phyloP scores from a whole-genome alignment of 2,797 vertebrate species.

The Alfaro cultratus region DNA sequence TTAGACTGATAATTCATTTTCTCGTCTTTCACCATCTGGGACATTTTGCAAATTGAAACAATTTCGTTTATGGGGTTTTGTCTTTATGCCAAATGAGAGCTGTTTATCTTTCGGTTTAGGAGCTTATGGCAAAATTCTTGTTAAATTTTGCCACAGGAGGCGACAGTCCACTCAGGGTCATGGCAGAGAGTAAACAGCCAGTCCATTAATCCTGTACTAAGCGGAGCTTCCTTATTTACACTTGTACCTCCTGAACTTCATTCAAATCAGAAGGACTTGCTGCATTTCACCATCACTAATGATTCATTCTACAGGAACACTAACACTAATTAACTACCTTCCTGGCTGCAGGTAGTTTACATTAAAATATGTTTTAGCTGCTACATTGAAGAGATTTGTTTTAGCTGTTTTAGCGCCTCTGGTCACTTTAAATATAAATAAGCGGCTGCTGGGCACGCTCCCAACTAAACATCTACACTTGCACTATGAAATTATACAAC shows the following conservation, averaged over 20 bases:
- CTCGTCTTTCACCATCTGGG: neutral
- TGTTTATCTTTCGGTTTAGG: conserved; percentile 9
- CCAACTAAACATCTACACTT: too few relatives aligned
- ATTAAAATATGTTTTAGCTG: neutral
- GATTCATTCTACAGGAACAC: neutral
- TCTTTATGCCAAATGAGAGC: neutral
- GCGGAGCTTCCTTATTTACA: conserved; percentile 25
- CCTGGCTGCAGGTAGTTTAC: neutral
- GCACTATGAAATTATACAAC: too few relatives aligned
- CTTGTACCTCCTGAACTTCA: neutral
- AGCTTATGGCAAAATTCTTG: conserved; percentile 35
- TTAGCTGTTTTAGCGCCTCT: too few relatives aligned
- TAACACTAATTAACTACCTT: neutral
- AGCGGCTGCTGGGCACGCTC: too few relatives aligned
- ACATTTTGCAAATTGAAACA: neutral
- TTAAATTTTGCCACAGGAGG: conserved; percentile 25
- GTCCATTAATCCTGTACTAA: conserved; percentile 29
- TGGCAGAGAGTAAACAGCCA: conserved; percentile 1
- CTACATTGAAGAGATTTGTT: too few relatives aligned
- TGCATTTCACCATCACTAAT: neutral
- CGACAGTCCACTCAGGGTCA: conserved; percentile 31
- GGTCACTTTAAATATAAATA: too few relatives aligned
- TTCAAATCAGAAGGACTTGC: neutral
- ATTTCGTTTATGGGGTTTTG: neutral
- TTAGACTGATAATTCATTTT: neutral